A percentile compares a stretch with the other conserved stretches of the same genome.
Conservation (phyloP, 2,113 vertebrate genomes). For the Oceanites oceanicus region DNA sequence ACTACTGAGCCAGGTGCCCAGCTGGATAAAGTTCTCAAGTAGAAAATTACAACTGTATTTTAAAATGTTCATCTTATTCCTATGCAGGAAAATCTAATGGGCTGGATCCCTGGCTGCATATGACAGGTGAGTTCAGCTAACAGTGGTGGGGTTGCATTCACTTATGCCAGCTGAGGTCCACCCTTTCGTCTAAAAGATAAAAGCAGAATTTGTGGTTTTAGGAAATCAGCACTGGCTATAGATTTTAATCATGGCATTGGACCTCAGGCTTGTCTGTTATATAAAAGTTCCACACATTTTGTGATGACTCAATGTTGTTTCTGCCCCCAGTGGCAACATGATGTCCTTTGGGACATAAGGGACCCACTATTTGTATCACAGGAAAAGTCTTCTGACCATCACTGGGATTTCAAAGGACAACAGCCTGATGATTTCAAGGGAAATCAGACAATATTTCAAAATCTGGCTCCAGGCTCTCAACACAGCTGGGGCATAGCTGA, state of each 20-base stretch:
- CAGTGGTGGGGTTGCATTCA: neutral
- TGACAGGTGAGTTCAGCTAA: neutral
- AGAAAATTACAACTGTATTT: constrained; percentile 30
- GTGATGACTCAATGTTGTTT: neutral
- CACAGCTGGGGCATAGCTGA: neutral
- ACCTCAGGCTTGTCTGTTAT: neutral
- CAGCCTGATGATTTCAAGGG: neutral
- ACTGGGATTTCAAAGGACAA: neutral
- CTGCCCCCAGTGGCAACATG: neutral
- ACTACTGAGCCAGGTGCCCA: neutral
- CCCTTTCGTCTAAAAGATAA: neutral
- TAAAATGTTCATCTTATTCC: neutral
- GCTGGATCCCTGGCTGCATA: neutral
- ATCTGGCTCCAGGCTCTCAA: neutral
- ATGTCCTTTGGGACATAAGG: neutral
- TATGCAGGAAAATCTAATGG: neutral
- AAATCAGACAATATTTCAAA: neutral
- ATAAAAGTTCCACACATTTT: neutral
- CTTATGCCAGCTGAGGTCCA: neutral
- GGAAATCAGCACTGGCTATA: neutral
- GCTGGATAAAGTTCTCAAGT: constrained; percentile 2
- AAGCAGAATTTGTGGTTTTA: neutral
- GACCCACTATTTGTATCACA: neutral
- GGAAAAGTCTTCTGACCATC: neutral
- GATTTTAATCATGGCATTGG: neutral